Evolutionary conservation across 2,888 invertebrate genomes (phyloP).

Genomic region (Synanthedon tipuliformis): DNA sequence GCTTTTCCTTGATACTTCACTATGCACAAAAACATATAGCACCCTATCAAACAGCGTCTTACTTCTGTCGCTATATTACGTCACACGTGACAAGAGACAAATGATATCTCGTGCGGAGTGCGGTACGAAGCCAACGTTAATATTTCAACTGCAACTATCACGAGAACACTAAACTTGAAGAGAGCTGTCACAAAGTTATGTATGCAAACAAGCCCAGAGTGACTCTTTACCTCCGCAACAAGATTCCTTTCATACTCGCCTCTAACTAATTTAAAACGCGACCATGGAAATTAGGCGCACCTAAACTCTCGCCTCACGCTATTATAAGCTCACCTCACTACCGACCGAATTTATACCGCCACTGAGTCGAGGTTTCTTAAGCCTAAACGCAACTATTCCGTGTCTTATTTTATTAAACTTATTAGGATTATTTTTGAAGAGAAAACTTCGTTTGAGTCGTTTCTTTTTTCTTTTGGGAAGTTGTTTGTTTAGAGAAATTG

Average conservation of each 20-base stretch:
- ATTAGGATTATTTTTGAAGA: too few species aligned
- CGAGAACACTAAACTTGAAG: constrained; percentile 15
- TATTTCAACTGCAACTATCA: constrained; percentile 15
- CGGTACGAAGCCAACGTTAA: constrained; percentile 7
- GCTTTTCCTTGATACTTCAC: too few species aligned
- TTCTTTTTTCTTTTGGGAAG: too few species aligned
- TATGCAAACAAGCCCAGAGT: constrained; percentile 36
- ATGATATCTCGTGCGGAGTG: not conserved
- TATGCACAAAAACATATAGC: too few species aligned
- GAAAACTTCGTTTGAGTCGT: too few species aligned
- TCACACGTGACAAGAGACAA: not conserved
- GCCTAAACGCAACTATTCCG: too few species aligned
- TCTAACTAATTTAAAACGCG: constrained; percentile 15
- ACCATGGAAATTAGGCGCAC: constrained; percentile 3
- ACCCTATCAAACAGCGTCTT: not conserved
- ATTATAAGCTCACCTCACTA: too few species aligned
- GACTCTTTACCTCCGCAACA: constrained; percentile 21
- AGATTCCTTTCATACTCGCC: constrained; percentile 14
- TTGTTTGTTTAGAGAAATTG: too few species aligned
- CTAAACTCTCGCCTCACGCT: too few species aligned
- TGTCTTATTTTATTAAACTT: too few species aligned
- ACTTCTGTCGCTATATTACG: not conserved
- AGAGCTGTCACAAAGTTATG: constrained; percentile 17
- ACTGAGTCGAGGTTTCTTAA: too few species aligned
- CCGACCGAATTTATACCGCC: too few species aligned